Percentiles rank a stretch among this genome's conserved stretches.
Evolutionary conservation across 2,888 invertebrate species (phyloP).

Genomic region (Trachelus iudaicus): DNA sequence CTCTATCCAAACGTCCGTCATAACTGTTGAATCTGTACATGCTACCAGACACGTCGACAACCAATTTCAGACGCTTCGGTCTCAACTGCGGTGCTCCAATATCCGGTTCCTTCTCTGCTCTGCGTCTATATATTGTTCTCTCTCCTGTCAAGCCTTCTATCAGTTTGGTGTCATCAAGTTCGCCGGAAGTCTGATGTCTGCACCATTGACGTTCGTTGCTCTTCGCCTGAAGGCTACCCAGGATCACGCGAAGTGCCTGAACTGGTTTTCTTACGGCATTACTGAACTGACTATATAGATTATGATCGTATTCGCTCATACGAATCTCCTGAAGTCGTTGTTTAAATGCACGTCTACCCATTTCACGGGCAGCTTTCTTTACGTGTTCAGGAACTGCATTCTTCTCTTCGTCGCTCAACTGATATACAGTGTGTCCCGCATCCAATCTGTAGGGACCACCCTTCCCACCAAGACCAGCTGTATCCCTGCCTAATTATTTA

Average conservation of each 20-base stretch:
- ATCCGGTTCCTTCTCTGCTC: conserved; percentile 89
- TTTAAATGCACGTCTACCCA: conserved; percentile 90
- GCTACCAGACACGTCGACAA: conserved; percentile 95
- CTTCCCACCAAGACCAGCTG: conserved; percentile 95
- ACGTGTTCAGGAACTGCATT: conserved; percentile 90
- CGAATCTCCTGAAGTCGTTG: conserved; percentile 89
- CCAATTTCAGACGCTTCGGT: conserved; percentile 87
- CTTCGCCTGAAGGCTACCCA: conserved; percentile 90
- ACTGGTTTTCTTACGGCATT: conserved; percentile 83
- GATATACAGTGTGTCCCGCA: conserved; percentile 92
- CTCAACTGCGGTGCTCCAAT: conserved; percentile 86
- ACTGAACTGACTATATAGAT: conserved; percentile 85
- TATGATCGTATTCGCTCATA: conserved; percentile 95
- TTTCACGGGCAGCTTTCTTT: conserved; percentile 88
- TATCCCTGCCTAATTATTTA: conserved; percentile 73
- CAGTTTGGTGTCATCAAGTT: conserved; percentile 93
- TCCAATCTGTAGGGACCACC: conserved; percentile 96
- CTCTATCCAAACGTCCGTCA: conserved; percentile 91
- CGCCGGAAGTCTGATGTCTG: conserved; percentile 93
- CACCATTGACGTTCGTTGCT: conserved; percentile 95
- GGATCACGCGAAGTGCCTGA: conserved; percentile 85
- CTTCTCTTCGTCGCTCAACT: conserved; percentile 91
- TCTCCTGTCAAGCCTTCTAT: conserved; percentile 96
- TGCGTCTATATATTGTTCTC: conserved; percentile 86
- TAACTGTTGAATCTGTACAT: conserved; percentile 98